Base-by-base conservation (phyloP, 2,888 invertebrate species). In the Hydrotaea cyrtoneurina region DNA sequence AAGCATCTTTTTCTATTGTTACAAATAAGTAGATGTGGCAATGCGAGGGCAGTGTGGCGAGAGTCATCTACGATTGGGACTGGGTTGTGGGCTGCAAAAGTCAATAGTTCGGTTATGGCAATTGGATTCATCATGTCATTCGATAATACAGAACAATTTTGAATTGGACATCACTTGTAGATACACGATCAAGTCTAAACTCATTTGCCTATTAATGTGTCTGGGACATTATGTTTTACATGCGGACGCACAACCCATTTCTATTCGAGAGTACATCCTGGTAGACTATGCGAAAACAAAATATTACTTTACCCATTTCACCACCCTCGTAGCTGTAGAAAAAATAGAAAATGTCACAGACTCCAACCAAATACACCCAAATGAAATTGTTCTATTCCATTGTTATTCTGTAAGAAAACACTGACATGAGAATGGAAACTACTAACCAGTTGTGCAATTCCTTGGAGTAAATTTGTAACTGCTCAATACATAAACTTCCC, bases 301-400 rank as follows among this genome's bases (percentile, higher is more conserved):
- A 59, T 23, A 23, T 11, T 8, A 59, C 26, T 15, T 26, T 10
- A 11, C 23, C 13, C 23, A 39, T 39, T 39, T 39, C 8, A 59
- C 15, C 59, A 23, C 3, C 31, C 62, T 31, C 31, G n/a, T 1
- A 7, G 39, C 11, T 36, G 11, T 39, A 8, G 10, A 39, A 69
- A 23, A 69, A 69, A 39, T 43, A 17, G 43, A 69, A 69, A 69
- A 69, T 69, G 69, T 69, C 69, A 21, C 21, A 43, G 43, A 46
- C 23, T 46, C 46, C 19, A 62, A 31, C 50, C 21, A 81, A n/a
- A 31, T 53, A 77, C n/a, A 55, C 39, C 53, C 17, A 77, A 72
- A 23, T 64, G 66, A 15, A 80, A 69, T 80, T 80, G 69, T 46
- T 80, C 74, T 43, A 66, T 80, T 75, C 19, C 26, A 71, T 71